Conservation (phyloP, 1,140 invertebrate species). For the Dermatophagoides farinae region DNA sequence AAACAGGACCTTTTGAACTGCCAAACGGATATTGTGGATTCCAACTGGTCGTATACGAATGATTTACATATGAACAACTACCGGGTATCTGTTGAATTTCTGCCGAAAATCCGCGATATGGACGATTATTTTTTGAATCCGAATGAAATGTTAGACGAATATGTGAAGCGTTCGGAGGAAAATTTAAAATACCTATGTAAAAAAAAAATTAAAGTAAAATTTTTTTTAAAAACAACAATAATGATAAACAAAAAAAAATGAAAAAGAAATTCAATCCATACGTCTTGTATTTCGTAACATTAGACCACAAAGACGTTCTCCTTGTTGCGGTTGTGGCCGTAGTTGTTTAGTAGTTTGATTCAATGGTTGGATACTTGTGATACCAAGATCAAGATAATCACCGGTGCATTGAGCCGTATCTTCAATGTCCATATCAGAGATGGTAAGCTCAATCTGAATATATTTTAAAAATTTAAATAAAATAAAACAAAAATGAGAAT, state of each 20-base stretch:
- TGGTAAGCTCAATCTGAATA: constrained; percentile 14
- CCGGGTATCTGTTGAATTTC: not conserved
- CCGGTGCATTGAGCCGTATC: constrained; percentile 16
- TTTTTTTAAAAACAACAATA: not conserved
- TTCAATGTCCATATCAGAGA: constrained; percentile 20
- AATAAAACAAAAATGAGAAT: not conserved
- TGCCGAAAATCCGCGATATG: not conserved
- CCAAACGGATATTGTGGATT: too few relatives aligned
- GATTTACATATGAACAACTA: not conserved
- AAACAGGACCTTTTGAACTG: too few relatives aligned
- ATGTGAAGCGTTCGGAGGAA: not conserved
- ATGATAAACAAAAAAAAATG: not conserved
- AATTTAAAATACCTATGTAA: not conserved
- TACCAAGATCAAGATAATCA: constrained; percentile 18
- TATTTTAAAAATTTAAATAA: not conserved
- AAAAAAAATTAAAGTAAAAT: not conserved
- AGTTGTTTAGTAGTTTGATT: too few relatives aligned
- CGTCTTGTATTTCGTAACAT: constrained; percentile 19
- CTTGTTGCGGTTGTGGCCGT: not conserved
- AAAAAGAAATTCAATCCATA: constrained; percentile 3
- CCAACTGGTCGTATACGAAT: too few relatives aligned
- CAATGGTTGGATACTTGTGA: not conserved
- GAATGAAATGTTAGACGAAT: constrained; percentile 4
- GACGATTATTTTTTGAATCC: not conserved
- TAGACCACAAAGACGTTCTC: constrained; percentile 14